Evolutionary conservation across 2,797 vertebrate genomes (phyloP).

Genomic region (Centropyge bicolor): DNA sequence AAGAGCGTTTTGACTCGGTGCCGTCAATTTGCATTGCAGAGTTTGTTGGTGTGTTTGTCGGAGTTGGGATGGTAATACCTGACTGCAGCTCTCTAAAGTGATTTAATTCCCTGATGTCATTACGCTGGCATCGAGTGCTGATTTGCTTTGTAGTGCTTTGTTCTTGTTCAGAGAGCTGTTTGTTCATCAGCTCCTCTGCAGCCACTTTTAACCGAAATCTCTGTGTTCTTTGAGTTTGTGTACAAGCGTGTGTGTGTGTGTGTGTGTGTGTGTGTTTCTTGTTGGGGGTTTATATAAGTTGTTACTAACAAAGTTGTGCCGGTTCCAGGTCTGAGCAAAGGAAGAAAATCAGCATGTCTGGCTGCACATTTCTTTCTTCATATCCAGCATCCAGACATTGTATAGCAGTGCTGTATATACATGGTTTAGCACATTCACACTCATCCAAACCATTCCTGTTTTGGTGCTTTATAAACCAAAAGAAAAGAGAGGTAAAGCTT

Average conservation of each 20-base stretch:
- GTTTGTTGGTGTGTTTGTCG: slow-evolving; percentile 39
- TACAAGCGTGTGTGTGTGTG: background rate
- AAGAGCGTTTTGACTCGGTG: slow-evolving; percentile 20
- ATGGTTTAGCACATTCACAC: background rate
- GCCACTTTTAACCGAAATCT: slow-evolving; percentile 46
- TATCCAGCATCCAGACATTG: slow-evolving; percentile 14
- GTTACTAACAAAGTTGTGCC: slow-evolving; percentile 28
- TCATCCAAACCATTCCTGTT: slow-evolving; percentile 3
- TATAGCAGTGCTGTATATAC: background rate
- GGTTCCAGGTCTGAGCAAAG: slow-evolving; percentile 43
- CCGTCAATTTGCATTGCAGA: slow-evolving; percentile 48
- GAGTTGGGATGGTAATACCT: slow-evolving; percentile 43
- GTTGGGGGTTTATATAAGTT: slow-evolving; percentile 27
- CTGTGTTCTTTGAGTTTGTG: slow-evolving; percentile 37
- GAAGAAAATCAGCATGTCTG: slow-evolving; percentile 13
- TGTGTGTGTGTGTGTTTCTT: background rate
- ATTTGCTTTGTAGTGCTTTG: slow-evolving; percentile 69
- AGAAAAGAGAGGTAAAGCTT: slow-evolving; percentile 26
- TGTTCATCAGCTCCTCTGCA: slow-evolving; percentile 45
- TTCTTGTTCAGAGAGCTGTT: slow-evolving; percentile 57
- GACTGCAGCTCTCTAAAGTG: slow-evolving; percentile 59
- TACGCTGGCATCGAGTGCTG: slow-evolving; percentile 45
- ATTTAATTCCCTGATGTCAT: slow-evolving; percentile 70
- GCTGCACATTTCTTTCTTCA: slow-evolving; percentile 23
- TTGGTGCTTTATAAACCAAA: slow-evolving; percentile 26